Evolutionary conservation across 2,888 invertebrate species (phyloP).

Genomic region (Ichneumon xanthorius): DNA sequence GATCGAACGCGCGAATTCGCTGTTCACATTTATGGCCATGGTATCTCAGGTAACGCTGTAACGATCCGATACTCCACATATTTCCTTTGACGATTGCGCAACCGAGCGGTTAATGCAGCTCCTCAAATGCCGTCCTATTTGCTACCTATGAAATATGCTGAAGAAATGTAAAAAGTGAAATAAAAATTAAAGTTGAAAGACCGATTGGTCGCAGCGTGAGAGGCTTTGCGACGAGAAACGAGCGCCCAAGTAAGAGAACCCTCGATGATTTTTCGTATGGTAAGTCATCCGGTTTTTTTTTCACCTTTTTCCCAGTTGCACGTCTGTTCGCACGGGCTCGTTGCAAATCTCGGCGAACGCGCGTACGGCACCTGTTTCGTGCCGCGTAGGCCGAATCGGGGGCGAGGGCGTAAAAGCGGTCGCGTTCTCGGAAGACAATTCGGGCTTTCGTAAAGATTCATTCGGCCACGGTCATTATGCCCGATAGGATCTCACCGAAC

Average conservation of each 20-base stretch:
- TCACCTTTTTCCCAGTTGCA: not conserved
- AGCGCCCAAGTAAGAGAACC: conserved; percentile 3
- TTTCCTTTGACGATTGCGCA: not conserved
- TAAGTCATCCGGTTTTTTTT: not conserved
- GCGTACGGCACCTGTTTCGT: not conserved
- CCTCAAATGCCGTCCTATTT: not conserved
- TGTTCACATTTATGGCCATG: not conserved
- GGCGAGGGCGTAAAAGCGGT: not conserved
- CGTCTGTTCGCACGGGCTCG: conserved; percentile 11
- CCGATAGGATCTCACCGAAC: conserved; percentile 57
- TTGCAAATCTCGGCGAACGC: not conserved
- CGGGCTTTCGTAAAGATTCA: conserved; percentile 49
- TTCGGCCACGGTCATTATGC: conserved; percentile 55
- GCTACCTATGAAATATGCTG: not conserved
- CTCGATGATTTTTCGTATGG: not conserved
- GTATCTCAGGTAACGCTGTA: not conserved
- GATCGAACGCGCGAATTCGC: conserved; percentile 12
- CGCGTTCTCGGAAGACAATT: conserved; percentile 41
- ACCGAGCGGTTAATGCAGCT: not conserved
- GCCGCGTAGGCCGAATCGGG: not conserved
- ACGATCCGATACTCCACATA: not conserved
- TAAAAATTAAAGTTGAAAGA: not conserved
- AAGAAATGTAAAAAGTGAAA: not conserved
- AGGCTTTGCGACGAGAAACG: conserved; percentile 8
- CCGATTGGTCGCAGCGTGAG: not conserved